phyloP scores from a whole-genome alignment of 1,140 invertebrate genomes.

The Scaptodrosophila lebanonensis region DNA sequence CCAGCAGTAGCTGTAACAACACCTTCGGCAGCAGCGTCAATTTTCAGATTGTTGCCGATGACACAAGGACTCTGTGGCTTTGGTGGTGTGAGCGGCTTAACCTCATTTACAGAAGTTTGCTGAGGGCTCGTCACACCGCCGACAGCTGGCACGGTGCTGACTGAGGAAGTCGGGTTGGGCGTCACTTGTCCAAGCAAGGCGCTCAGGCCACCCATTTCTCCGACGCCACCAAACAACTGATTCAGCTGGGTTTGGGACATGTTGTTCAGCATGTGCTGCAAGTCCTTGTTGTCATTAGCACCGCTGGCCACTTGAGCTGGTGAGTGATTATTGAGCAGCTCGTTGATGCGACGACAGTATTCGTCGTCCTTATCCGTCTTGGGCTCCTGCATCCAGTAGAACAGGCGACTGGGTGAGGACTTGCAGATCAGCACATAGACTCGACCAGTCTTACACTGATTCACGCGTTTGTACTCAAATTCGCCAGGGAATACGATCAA shows the following conservation, averaged over 20 bases:
- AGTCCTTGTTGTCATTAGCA: conserved; percentile 81
- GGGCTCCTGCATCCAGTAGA: conserved; percentile 99
- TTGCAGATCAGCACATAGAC: conserved; percentile 98
- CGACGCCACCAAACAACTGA: conserved; percentile 94
- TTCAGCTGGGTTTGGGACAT: conserved; percentile 98
- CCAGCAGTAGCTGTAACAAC: conserved; percentile 74
- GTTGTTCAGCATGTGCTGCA: conserved; percentile 95
- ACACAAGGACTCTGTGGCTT: conserved; percentile 51
- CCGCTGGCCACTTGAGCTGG: conserved; percentile 81
- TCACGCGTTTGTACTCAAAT: conserved; percentile 96
- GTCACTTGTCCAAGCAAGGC: conserved; percentile 88
- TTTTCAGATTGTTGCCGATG: conserved; percentile 31
- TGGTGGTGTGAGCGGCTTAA: conserved; percentile 73
- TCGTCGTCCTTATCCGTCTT: conserved; percentile 99
- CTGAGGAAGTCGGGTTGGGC: conserved; percentile 77
- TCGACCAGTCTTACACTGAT: conserved; percentile 96
- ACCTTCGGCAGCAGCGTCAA: conserved; percentile 37
- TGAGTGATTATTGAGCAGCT: conserved; percentile 96
- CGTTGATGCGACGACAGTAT: conserved; percentile 93
- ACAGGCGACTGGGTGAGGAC: conserved; percentile 92
- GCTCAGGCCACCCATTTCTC: conserved; percentile 88
- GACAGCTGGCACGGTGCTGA: conserved; percentile 42
- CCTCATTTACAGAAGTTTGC: conserved; percentile 78
- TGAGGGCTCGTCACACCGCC: conserved; percentile 40
- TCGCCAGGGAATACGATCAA: conserved; percentile 99